Evolutionary conservation across 53 echinoderm and acorn worm genomes (phyloP), one percentile per base, ranked within the genome.

Genomic region (Glandiceps talaboti): DNA sequence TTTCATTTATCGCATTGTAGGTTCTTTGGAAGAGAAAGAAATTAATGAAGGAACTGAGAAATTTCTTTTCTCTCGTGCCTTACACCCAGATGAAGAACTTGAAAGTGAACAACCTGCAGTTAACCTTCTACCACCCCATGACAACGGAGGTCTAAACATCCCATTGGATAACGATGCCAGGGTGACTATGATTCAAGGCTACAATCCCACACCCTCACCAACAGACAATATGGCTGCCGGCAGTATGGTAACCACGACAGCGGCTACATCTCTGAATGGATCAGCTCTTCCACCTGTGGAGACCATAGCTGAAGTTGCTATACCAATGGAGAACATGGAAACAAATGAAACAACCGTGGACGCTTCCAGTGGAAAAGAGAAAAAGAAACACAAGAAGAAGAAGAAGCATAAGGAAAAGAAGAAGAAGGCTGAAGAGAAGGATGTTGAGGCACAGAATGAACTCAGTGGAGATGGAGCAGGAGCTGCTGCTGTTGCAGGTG

Each of bases 11-110:
- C n/a, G n/a, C n/a, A n/a, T n/a, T n/a, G n/a, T n/a, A 78, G 79
- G 79, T 31, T 78, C 79, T 1, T 31, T 78, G 25, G 79, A 78
- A 32, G 79, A 78, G 32, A 78, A 78, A 26, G 79, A 78, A 26
- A 32, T 31, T 31, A 32, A 31, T 27, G 79, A 78, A 32, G 32
- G 31, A 27, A 31, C 79, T 1, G 79, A 78, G 79, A 78, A 78
- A 26, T 31, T 31, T 26, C 32, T 78, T 27, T 32, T 78, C 31
- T 27, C 27, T 31, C 27, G 27, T 1, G 79, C 27, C 6, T 27
- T 31, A 12, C 25, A 45, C 6, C 6, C 6, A 20, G 64, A 45
- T 12, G 64, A 6, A 45, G 20, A 20, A 6, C 6, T 12, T 20
- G 20, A 20, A 12, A 45, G 64, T 20, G 6, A 45, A 45, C 64